Base-by-base conservation (phyloP, 2,888 invertebrate species). In the Marasmarcha lunaedactyla region DNA sequence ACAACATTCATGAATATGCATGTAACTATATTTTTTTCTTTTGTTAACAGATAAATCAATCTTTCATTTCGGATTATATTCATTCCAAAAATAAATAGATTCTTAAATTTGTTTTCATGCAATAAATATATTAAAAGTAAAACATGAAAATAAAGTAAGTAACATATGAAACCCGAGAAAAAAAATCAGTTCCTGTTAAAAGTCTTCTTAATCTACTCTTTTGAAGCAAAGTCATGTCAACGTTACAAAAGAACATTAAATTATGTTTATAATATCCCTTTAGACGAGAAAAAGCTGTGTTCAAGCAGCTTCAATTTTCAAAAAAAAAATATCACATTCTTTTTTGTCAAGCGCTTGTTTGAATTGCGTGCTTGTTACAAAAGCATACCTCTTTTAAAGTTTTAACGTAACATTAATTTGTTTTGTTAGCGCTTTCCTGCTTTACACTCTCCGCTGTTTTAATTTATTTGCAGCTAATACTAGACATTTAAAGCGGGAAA, bases 381-480 rank as follows among this genome's bases (percentile, higher is more conserved):
- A 54, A 55, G 54, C 54, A 54, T 57, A 52, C 48, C 50, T 53
- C 45, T 40, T 54, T 53, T 51, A 47, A 46, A 43, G 30, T 30
- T 54, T 51, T 49, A 48, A 47, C 49, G 47, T 52, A 48, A 54
- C 51, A 51, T 56, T 55, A 55, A 55, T 60, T 55, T 52, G 49
- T 58, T 57, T 56, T 48, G 46, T 50, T 36, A 55, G 49, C 49
- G 46, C 46, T 48, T 42, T 36, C 34, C 35, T 55, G 48, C 46
- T 41, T 45, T 48, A 30, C 30, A 30, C 40, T 42, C 36, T 46
- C 50, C 42, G 48, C n/a, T n/a, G n/a, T n/a, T 52, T 52, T 50
- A 46, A 47, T 50, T 48, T 42, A 37, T 44, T 42, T 9, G 9
- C 25, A 25, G 30, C n/a, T 30, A 2, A 30, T 4, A n/a, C 4